These are phyloP conservation scores for Microplitis deprimator DNA, from an alignment of 2,888 invertebrate genomes.

Conservation along the genomic window DNA sequence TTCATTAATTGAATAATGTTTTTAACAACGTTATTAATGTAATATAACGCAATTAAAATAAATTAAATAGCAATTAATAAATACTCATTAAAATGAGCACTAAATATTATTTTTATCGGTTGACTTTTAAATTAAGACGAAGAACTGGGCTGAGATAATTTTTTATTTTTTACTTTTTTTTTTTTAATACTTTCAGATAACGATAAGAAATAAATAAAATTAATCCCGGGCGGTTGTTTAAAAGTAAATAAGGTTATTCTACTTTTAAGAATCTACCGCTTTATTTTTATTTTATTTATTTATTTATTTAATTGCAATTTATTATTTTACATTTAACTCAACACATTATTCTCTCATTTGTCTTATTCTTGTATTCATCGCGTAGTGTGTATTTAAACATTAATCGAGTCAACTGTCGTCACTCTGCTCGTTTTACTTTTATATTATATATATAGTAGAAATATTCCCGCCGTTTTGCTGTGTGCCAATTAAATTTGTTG, in stretches of 20 bases:
- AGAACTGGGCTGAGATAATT: slow-evolving; percentile 21
- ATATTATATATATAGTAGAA: neutral
- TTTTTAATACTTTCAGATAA: slow-evolving; percentile 21
- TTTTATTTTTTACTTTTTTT: neutral
- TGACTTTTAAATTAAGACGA: slow-evolving; percentile 7
- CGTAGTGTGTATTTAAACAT: neutral
- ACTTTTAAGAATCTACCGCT: slow-evolving; percentile 22
- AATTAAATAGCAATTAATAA: neutral
- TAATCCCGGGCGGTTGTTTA: neutral
- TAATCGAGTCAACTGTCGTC: neutral
- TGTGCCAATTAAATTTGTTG: no score
- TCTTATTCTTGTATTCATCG: neutral
- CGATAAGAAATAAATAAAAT: slow-evolving; percentile 22
- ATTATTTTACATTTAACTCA: neutral
- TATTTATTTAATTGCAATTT: slow-evolving; percentile 16
- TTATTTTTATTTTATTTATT: slow-evolving; percentile 38
- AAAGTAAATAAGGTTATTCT: slow-evolving; percentile 18
- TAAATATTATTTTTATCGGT: slow-evolving; percentile 6
- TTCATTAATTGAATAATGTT: neutral
- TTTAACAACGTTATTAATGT: no score
- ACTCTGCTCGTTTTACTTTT: neutral
- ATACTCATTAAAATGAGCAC: neutral
- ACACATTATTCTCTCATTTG: neutral
- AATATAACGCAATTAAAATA: neutral
- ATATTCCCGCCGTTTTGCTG: no score